Base-by-base conservation (phyloP, 2,888 invertebrate genomes). In the Pelosia muscerda region DNA sequence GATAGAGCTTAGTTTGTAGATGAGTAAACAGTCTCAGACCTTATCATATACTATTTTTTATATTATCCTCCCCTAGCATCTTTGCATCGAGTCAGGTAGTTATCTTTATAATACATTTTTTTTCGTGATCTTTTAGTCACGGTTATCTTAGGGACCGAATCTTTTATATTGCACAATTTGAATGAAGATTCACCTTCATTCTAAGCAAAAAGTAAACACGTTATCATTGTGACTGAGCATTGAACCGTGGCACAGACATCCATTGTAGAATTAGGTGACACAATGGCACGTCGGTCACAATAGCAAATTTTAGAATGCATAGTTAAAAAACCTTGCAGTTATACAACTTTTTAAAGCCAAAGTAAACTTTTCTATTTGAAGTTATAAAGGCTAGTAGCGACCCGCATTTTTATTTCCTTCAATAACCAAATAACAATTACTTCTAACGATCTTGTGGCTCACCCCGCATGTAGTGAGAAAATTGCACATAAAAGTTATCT, bases 161-260 rank as follows among this genome's bases (percentile, higher is more conserved):
- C 88, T 87, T 91, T 95, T 94, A 93, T 92, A 84, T 93, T 92
- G 91, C 90, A 88, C 90, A 92, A 92, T 86, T 88, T 89, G 86
- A 91, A 92, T 88, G 84, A 86, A 87, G 87, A 86, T 87, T 88
- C 88, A 86, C 88, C 86, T 87, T 86, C 86, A 86, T 88, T 88
- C 86, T 84, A 85, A 88, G 91, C 91, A 92, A 94, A 94, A 93
- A 90, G 90, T 88, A 92, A 94, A 92, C 91, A 91, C 86, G 86
- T 90, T 79, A 84, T 89, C 82, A 90, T 93, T 94, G 91, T 94
- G 86, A 79, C 78, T 86, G 86, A 88, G 91, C 93, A 92, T 91
- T 92, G 92, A 94, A 93, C 92, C 92, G 81, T 89, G 86, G 82
- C 85, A 86, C 88, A 89, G 91, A 90, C 90, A 90, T 86, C 87